phyloP scores from a whole-genome alignment of 2,888 invertebrate species.

The Calliopum simillimum region DNA sequence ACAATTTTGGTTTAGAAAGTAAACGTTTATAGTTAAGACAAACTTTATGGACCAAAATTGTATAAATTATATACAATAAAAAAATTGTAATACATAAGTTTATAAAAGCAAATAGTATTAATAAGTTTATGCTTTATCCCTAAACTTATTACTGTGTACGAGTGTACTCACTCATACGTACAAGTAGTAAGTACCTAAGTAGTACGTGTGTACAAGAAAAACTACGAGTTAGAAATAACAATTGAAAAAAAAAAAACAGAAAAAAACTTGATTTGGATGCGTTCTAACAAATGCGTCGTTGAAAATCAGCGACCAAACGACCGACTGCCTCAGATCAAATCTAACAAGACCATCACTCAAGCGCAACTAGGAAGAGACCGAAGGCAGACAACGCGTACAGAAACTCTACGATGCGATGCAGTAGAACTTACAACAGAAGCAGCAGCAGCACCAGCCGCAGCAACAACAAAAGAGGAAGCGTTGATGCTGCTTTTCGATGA shows the following conservation, averaged over 20 bases:
- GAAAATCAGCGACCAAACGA: slow-evolving; percentile 7
- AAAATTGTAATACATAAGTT: no score
- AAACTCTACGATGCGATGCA: slow-evolving; percentile 25
- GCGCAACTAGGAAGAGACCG: slow-evolving; percentile 32
- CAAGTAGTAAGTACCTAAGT: neutral
- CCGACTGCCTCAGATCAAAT: slow-evolving; percentile 15
- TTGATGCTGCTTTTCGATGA: slow-evolving; percentile 44
- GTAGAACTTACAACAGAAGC: slow-evolving; percentile 45
- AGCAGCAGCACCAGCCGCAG: slow-evolving; percentile 43
- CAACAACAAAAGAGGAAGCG: slow-evolving; percentile 20
- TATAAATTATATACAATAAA: no score
- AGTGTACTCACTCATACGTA: neutral
- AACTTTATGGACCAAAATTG: no score
- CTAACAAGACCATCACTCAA: slow-evolving; percentile 31
- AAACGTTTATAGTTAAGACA: no score
- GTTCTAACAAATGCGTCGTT: slow-evolving; percentile 6
- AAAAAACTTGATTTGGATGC: slow-evolving; percentile 4
- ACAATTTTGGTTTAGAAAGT: no score
- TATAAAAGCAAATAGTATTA: no score
- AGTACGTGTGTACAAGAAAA: neutral
- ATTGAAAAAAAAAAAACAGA: neutral
- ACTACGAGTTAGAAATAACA: neutral
- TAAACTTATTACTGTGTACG: neutral
- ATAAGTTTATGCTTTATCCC: no score
- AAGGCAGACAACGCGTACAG: slow-evolving; percentile 36